A percentile compares a stretch with the other conserved stretches of the same genome.
Evolutionary conservation across 2,113 vertebrate genomes (phyloP).

Genomic region (Nannospalax galili): DNA sequence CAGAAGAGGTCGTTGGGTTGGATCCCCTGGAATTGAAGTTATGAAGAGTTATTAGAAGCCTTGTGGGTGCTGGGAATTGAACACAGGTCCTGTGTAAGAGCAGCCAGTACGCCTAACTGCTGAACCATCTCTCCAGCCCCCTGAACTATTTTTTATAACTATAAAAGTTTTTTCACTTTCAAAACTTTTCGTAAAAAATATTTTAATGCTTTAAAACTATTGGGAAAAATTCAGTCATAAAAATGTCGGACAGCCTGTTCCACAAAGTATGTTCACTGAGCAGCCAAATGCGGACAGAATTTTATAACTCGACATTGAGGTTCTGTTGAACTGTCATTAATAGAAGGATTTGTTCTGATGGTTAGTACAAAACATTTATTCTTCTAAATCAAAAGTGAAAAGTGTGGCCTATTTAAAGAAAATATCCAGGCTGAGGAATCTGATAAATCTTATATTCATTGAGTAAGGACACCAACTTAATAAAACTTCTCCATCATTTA

Average conservation of each 20-base stretch:
- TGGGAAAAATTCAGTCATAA: constrained; percentile 21
- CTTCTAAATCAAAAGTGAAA: constrained; percentile 19
- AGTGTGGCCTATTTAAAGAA: constrained; percentile 5
- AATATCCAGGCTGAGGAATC: neutral
- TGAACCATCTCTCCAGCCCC: neutral
- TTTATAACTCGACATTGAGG: neutral
- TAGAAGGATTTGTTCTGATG: neutral
- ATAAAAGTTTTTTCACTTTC: constrained; percentile 2
- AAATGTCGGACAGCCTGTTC: constrained; percentile 3
- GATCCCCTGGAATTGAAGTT: no score
- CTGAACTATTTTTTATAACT: constrained; percentile 31
- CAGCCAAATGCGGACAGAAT: constrained; percentile 45
- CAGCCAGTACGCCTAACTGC: no score
- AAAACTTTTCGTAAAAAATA: constrained; percentile 52
- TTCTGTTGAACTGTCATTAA: neutral
- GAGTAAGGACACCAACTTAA: constrained; percentile 33
- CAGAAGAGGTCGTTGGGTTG: no score
- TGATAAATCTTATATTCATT: constrained; percentile 11
- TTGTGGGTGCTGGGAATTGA: no score
- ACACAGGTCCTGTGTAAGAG: no score
- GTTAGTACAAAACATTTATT: neutral
- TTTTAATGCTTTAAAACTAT: constrained; percentile 27
- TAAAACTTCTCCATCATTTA: constrained; percentile 8
- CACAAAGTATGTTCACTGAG: constrained; percentile 3
- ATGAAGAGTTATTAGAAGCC: no score